These are phyloP conservation scores for Hermodice carunculata DNA, from an alignment of 2,888 invertebrate species.

Conservation along the genomic window DNA sequence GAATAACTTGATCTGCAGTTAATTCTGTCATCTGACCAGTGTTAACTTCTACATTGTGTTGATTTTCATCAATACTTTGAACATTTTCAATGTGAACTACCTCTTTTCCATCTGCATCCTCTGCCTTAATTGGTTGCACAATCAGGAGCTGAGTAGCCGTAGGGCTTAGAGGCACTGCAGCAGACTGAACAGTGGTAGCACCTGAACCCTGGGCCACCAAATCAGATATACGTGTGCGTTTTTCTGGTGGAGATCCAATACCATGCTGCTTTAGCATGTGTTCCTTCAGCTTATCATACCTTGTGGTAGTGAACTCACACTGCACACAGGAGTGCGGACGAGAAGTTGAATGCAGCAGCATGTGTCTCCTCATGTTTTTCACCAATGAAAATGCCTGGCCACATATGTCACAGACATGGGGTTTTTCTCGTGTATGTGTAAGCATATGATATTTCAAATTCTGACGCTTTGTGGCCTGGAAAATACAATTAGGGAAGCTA, in stretches of 20 bases:
- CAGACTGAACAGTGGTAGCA: too few relatives aligned
- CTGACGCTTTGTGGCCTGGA: slow-evolving; percentile 72
- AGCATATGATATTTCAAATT: slow-evolving; percentile 74
- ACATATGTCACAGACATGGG: slow-evolving; percentile 75
- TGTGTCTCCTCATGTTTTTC: slow-evolving; percentile 72
- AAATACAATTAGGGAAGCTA: slow-evolving; percentile 41
- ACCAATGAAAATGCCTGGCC: slow-evolving; percentile 74
- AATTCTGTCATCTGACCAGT: too few relatives aligned
- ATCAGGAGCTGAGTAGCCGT: too few relatives aligned
- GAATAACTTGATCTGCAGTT: too few relatives aligned
- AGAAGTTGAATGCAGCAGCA: slow-evolving; percentile 61
- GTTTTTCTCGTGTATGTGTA: slow-evolving; percentile 74
- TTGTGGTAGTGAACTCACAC: slow-evolving; percentile 72
- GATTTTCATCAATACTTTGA: too few relatives aligned
- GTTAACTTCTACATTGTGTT: too few relatives aligned
- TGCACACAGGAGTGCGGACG: slow-evolving; percentile 66
- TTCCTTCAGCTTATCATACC: slow-evolving; percentile 74
- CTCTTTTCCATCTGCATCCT: too few relatives aligned
- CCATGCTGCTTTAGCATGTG: slow-evolving; percentile 70
- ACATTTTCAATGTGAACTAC: too few relatives aligned
- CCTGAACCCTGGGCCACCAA: slow-evolving; percentile 10
- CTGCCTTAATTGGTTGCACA: too few relatives aligned
- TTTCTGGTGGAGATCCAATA: slow-evolving; percentile 54
- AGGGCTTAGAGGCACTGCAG: too few relatives aligned
- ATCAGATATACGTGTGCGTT: slow-evolving; percentile 44